These are phyloP conservation scores for Oriolus oriolus DNA, from an alignment of 2,113 vertebrate genomes.

Conservation along the genomic window DNA sequence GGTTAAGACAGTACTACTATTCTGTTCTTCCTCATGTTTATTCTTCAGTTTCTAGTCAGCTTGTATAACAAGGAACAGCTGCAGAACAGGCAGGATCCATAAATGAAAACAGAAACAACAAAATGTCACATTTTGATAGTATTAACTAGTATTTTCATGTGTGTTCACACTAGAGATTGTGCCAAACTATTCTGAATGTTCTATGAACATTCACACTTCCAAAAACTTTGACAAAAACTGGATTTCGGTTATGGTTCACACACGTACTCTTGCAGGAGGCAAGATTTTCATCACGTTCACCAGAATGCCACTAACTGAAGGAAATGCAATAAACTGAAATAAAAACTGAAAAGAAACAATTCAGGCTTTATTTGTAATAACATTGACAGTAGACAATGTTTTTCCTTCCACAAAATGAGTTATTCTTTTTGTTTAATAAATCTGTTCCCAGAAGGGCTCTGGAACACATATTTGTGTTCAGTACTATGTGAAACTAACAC, in stretches of 20 bases:
- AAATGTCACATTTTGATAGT: constrained; percentile 45
- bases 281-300: constrained; percentile 29
- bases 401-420: not conserved
- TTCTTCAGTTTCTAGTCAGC: not conserved
- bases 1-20: not conserved
- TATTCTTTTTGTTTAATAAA: constrained; percentile 6
- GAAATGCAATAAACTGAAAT: constrained; percentile 30
- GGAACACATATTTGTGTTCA: not conserved
- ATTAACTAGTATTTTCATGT: constrained; percentile 44
- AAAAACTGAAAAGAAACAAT: not conserved
- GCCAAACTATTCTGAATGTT: constrained; percentile 38
- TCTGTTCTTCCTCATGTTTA: not conserved
- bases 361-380: not conserved
- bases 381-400: not conserved
- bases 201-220: constrained; percentile 41
- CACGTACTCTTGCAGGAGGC: not conserved
- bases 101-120: constrained; percentile 69
- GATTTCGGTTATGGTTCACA: constrained; percentile 32
- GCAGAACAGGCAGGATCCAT: constrained; percentile 49
- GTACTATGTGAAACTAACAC: not conserved
- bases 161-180: constrained; percentile 22
- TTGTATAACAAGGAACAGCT: constrained; percentile 19
- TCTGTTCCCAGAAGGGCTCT: not conserved
- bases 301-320: not conserved
- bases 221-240: constrained; percentile 14